These are phyloP conservation scores for Chelon auratus DNA, from an alignment of 2,797 vertebrate species.

Conservation along the genomic window DNA sequence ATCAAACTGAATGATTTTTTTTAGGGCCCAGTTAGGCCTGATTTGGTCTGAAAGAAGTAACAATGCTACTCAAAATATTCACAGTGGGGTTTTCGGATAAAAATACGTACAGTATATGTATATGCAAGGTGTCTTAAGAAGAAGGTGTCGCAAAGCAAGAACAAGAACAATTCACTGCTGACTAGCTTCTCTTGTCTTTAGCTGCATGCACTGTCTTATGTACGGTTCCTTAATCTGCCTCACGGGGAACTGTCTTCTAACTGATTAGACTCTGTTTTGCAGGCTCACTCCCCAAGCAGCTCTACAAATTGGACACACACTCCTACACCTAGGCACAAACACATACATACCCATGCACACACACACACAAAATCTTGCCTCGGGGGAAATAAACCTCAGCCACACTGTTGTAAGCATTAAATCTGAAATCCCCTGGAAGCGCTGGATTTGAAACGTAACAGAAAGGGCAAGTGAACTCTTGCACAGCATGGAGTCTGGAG, in stretches of 20 bases:
- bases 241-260: slow-evolving; percentile 50
- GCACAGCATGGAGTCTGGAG: slow-evolving; percentile 37
- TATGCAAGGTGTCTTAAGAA: slow-evolving; percentile 11
- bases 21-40: slow-evolving; percentile 11
- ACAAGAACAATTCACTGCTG: slow-evolving; percentile 24
- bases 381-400: slow-evolving; percentile 57
- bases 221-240: slow-evolving; percentile 45
- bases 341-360: neutral
- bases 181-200: slow-evolving; percentile 21
- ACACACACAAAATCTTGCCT: slow-evolving; percentile 19
- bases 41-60: neutral
- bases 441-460: slow-evolving; percentile 42
- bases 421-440: slow-evolving; percentile 41
- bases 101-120: neutral
- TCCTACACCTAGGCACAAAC: neutral
- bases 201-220: slow-evolving; percentile 13
- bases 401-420: slow-evolving; percentile 47
- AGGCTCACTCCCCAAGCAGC: slow-evolving; percentile 43
- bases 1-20: slow-evolving; percentile 30
- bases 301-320: slow-evolving; percentile 52
- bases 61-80: too few species aligned
- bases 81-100: too few species aligned
- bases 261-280: slow-evolving; percentile 57
- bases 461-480: slow-evolving; percentile 16
- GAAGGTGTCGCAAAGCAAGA: slow-evolving; percentile 6